A percentile compares a stretch with the other conserved stretches of the same genome.
These are phyloP conservation scores for Eudyptes chrysolophus DNA, from an alignment of 2,113 vertebrate genomes.

Conservation along the genomic window DNA sequence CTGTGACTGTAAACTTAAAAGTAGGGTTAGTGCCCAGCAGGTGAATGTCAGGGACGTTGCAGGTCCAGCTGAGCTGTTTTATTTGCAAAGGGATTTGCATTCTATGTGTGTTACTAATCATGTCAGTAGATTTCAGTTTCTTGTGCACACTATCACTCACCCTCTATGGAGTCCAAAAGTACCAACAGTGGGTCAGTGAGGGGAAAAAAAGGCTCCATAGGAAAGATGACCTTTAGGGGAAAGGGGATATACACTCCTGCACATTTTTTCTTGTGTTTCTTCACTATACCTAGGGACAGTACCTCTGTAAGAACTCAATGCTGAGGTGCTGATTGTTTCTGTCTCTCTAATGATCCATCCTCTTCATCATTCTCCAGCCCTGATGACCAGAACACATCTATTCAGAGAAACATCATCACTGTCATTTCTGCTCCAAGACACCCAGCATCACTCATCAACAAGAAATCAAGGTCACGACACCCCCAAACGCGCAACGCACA, in stretches of 20 bases:
- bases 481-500: not conserved
- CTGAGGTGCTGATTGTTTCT: not conserved
- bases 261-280: not conserved
- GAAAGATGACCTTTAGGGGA: not conserved
- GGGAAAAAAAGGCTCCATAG: not conserved
- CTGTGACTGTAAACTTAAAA: not conserved
- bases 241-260: not conserved
- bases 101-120: fast-evolving
- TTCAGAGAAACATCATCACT: not conserved
- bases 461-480: not conserved
- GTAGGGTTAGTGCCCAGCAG: not conserved
- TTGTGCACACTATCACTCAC: not conserved
- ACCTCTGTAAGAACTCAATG: not conserved
- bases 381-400: not conserved
- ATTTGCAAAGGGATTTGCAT: not conserved
- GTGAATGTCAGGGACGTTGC: not conserved
- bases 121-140: not conserved
- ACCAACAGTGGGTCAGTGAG: not conserved
- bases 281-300: not conserved
- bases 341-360: not conserved
- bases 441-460: not conserved
- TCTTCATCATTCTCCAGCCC: not conserved
- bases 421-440: conserved; percentile 13
- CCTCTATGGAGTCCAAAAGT: not conserved
- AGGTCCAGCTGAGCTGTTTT: not conserved